phyloP scores from a whole-genome alignment of 2,888 invertebrate genomes.

The Malthinus flaveolus region DNA sequence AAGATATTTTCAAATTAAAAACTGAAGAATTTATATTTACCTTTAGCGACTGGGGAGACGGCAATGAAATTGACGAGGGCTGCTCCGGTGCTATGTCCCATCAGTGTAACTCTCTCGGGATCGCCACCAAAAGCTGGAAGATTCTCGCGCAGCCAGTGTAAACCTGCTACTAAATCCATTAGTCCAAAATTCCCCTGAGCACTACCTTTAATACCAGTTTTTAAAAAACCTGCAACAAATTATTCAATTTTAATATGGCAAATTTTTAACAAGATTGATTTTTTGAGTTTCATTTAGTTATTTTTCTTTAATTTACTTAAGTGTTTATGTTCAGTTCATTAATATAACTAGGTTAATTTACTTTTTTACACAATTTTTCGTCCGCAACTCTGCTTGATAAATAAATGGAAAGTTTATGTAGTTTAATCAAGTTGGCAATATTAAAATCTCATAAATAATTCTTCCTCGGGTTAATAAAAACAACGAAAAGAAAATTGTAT shows the following conservation, averaged over 20 bases:
- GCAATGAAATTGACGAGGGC: conserved; percentile 95
- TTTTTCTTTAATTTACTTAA: too few relatives aligned
- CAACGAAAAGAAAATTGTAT: conserved; percentile 18
- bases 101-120: conserved; percentile 86
- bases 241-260: background rate
- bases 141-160: conserved; percentile 96
- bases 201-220: conserved; percentile 86
- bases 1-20: too few relatives aligned
- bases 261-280: background rate
- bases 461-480: conserved; percentile 16
- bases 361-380: background rate
- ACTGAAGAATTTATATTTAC: conserved; percentile 56
- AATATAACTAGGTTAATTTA: background rate
- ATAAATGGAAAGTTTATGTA: conserved; percentile 13
- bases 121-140: conserved; percentile 95
- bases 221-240: conserved; percentile 76
- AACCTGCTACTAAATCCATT: conserved; percentile 91
- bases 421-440: conserved; percentile 23
- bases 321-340: too few relatives aligned
- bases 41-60: conserved; percentile 93
- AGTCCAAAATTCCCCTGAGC: conserved; percentile 91
- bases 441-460: conserved; percentile 27
- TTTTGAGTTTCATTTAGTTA: too few relatives aligned
- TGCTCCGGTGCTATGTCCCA: conserved; percentile 97
- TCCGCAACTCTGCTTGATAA: conserved; percentile 3